These are phyloP conservation scores for Zaprionus africanus DNA, from an alignment of 1,140 invertebrate genomes.

Conservation along the genomic window DNA sequence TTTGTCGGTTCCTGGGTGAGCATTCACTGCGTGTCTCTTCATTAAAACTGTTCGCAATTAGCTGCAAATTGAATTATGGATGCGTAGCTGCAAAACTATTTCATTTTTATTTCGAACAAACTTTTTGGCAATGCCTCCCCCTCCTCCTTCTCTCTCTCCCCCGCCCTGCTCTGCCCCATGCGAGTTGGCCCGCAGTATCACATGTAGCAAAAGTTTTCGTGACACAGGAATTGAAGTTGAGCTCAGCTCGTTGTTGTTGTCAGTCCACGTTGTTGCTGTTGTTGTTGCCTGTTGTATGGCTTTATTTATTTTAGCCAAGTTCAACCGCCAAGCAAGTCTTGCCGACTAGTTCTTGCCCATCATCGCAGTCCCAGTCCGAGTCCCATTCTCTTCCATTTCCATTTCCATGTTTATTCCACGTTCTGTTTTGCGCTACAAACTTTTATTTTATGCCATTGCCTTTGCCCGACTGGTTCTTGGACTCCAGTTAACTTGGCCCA, in stretches of 20 bases:
- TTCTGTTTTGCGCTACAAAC: conserved; percentile 70
- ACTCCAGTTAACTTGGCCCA: conserved; percentile 34
- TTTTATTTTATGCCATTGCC: conserved; percentile 75
- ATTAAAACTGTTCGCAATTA: conserved; percentile 61
- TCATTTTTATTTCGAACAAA: conserved; percentile 69
- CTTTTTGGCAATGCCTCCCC: conserved; percentile 28
- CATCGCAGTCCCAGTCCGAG: conserved; percentile 52
- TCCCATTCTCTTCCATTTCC: conserved; percentile 29
- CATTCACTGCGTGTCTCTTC: conserved; percentile 22
- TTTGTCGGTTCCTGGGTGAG: neutral
- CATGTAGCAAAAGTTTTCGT: conserved; percentile 59
- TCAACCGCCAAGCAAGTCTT: conserved; percentile 62
- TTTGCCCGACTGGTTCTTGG: conserved; percentile 30
- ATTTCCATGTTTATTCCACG: conserved; percentile 31
- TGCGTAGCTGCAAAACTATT: conserved; percentile 66
- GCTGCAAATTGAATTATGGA: conserved; percentile 75
- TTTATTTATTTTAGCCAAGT: conserved; percentile 82
- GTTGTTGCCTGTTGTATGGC: conserved; percentile 70
- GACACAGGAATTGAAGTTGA: conserved; percentile 54
- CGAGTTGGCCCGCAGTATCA: neutral
- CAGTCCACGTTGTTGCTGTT: conserved; percentile 23
- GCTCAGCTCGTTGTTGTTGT: conserved; percentile 6
- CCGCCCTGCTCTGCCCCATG: too few relatives aligned
- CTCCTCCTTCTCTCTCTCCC: neutral
- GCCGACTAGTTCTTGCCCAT: conserved; percentile 50